Percentiles rank a stretch among this genome's conserved stretches.
Conservation (phyloP, 2,113 vertebrate species). For the Nothoprocta perdicaria region DNA sequence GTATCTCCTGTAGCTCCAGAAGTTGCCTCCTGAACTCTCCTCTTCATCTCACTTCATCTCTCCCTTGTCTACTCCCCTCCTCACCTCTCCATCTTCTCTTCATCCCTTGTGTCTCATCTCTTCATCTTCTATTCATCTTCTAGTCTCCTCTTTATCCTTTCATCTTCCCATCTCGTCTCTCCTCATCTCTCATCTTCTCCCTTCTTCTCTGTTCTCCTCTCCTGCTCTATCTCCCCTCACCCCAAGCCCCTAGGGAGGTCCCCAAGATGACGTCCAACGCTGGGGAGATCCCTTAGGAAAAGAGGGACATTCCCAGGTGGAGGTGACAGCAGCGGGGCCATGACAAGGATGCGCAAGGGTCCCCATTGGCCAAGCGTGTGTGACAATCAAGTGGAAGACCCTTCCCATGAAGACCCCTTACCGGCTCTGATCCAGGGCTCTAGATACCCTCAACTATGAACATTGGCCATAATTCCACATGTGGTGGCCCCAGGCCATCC, state of each 20-base stretch:
- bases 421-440: not conserved
- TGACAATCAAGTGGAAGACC: not conserved
- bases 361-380: not conserved
- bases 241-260: not conserved
- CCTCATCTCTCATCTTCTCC: not conserved
- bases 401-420: fast-evolving
- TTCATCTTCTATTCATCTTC: not conserved
- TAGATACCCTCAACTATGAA: not conserved
- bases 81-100: not conserved
- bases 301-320: not conserved
- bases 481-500: not conserved
- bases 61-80: not conserved
- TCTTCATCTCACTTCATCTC: not conserved
- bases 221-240: not conserved
- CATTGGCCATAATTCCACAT: fast-evolving
- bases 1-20: no score
- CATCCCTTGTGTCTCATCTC: not conserved
- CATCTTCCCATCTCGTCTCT: not conserved
- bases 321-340: not conserved
- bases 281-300: not conserved
- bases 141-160: not conserved
- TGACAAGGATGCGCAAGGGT: not conserved
- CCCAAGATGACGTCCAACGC: fast-evolving
- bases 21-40: no score
- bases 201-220: not conserved